Percentiles rank a stretch among this genome's conserved stretches.
These are phyloP conservation scores for Pelusios castaneus DNA, from an alignment of 2,113 vertebrate genomes.

Conservation along the genomic window DNA sequence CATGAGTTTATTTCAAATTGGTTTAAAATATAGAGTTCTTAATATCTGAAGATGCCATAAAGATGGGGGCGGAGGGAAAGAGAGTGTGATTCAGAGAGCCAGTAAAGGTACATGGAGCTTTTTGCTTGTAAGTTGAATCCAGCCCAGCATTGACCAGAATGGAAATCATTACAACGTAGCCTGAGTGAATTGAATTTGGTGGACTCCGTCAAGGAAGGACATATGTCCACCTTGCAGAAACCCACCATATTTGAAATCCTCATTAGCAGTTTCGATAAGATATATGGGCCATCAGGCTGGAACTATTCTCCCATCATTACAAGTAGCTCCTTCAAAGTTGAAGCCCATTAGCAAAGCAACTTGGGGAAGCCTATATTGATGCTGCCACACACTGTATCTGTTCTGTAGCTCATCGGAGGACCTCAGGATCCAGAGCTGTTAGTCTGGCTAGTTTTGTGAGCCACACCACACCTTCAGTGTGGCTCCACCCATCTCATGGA, in stretches of 20 bases:
- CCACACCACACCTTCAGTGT: no score
- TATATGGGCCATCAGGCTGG: fast-evolving
- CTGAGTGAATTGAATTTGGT: not conserved
- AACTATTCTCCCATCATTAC: fast-evolving
- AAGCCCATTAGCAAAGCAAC: not conserved
- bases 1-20: not conserved
- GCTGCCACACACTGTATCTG: not conserved
- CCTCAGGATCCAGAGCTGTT: not conserved
- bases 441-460: not conserved
- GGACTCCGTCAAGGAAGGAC: fast-evolving
- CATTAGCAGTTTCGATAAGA: not conserved
- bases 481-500: fast-evolving
- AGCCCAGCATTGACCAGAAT: not conserved
- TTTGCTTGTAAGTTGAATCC: not conserved
- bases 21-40: not conserved
- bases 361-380: not conserved
- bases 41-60: not conserved
- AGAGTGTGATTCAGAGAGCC: not conserved
- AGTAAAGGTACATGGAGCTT: not conserved
- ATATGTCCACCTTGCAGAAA: not conserved
- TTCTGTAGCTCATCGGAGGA: not conserved
- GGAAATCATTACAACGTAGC: not conserved
- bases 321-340: not conserved
- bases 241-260: fast-evolving
- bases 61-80: fast-evolving